phyloP scores from a whole-genome alignment of 2,113 vertebrate species.

The Silurus asotus region DNA sequence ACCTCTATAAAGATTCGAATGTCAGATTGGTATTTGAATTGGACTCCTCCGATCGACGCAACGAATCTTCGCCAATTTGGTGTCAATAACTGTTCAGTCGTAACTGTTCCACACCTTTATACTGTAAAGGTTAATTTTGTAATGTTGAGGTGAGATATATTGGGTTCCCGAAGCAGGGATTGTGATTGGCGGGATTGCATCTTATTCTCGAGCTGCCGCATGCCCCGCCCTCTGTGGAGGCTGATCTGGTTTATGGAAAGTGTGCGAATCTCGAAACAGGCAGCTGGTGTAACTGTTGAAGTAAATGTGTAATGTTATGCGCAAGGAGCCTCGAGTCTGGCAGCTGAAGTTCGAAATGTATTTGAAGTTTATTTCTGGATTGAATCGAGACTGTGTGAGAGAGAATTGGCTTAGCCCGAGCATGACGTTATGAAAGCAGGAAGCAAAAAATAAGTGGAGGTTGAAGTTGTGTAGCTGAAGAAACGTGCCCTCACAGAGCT shows the following conservation, averaged over 20 bases:
- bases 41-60: too few species aligned
- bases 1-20: too few species aligned
- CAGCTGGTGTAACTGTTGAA: slow-evolving; percentile 15
- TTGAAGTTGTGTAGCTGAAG: slow-evolving; percentile 5
- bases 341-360: slow-evolving; percentile 12
- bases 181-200: neutral
- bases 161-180: neutral
- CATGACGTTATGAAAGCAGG: slow-evolving; percentile 21
- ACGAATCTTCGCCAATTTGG: too few species aligned
- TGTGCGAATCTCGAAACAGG: neutral
- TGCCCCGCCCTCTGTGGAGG: neutral
- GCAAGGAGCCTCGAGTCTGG: neutral
- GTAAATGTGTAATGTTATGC: neutral
- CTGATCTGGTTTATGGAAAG: neutral
- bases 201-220: neutral
- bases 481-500: neutral
- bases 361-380: slow-evolving; percentile 4
- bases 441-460: neutral
- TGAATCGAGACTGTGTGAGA: neutral
- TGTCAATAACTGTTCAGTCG: neutral
- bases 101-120: neutral
- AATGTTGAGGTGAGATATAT: neutral
- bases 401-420: slow-evolving; percentile 11
- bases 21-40: too few species aligned
- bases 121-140: neutral